Evolutionary conservation across 2,113 vertebrate species (phyloP), one percentile per base, ranked within the genome.

Genomic region (Oncorhynchus mykiss): DNA sequence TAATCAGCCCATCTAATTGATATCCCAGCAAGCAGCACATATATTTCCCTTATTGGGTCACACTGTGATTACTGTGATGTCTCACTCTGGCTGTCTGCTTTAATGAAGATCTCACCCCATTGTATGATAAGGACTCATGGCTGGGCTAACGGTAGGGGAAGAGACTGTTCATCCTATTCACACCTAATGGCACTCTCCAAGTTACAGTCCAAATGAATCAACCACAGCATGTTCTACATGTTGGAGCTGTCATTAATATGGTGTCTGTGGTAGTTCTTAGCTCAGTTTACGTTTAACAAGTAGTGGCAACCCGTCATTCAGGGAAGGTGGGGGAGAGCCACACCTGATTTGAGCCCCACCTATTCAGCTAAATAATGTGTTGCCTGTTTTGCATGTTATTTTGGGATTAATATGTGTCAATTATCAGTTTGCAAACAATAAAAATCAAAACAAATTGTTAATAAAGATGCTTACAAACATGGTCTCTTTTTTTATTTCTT

Each of bases 1-100:
- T 86, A 85, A 89, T 87, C 74, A 29, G 34, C 68, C 74, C 74
- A n/a, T 84, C 79, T 87, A 85, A 89, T 86, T 87, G 88, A 90
- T 88, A 84, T 78, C 78, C 72, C 59, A 39, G 64, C 87, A 69
- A 74, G 77, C 81, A 73, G 82, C 81, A 54, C 82, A 71, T 84
- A 81, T 67, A 87, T 86, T 87, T 78, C 67, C 72, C 68, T 57
- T 85, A 86, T 81, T 75, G 82, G 84, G 84, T 88, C 86, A 83
- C 76, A 18, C 75, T 75, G 76, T 57, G 76, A 83, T 81, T 73
- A 14, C 34, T n/a, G 49, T 76, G 82, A 87, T 82, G 78, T 77
- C 67, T 79, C 84, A 75, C 80, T 77, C 71, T n/a, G 84, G 75
- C 82, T 80, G 68, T 78, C 78, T 70, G 64, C 78, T 67, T 71